These are phyloP conservation scores for Tachysurus fulvidraco DNA, from an alignment of 2,113 vertebrate species.

Conservation along the genomic window DNA sequence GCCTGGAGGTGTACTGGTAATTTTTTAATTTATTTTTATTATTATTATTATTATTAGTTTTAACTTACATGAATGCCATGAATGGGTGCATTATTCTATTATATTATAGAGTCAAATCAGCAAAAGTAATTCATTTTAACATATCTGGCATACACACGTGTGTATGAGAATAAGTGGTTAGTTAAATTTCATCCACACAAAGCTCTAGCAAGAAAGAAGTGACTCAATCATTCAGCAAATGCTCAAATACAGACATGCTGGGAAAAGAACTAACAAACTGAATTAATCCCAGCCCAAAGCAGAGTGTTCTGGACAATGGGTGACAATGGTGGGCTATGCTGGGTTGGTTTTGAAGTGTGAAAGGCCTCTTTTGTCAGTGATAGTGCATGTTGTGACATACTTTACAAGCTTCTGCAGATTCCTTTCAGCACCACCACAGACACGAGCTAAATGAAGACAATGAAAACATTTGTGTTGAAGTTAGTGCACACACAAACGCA, in stretches of 20 bases:
- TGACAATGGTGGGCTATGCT: background rate
- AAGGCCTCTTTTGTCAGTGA: slow-evolving; percentile 13
- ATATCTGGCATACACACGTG: background rate
- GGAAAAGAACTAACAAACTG: background rate
- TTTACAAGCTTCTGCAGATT: slow-evolving; percentile 29
- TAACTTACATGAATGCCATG: background rate
- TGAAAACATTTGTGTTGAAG: slow-evolving; percentile 3
- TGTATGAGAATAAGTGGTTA: background rate
- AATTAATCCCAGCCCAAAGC: background rate
- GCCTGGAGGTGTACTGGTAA: background rate
- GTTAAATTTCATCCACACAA: background rate
- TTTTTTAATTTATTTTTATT: no score
- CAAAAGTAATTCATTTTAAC: background rate
- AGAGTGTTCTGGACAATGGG: slow-evolving; percentile 7
- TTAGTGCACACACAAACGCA: slow-evolving; percentile 1
- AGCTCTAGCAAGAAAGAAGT: background rate
- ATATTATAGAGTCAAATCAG: background rate
- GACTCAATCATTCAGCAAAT: background rate
- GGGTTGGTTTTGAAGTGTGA: slow-evolving; percentile 10
- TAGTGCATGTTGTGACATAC: slow-evolving; percentile 28
- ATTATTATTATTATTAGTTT: background rate
- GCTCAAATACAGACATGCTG: background rate
- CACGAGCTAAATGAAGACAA: slow-evolving; percentile 3
- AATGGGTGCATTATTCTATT: background rate
- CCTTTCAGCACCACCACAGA: slow-evolving; percentile 22